Evolutionary conservation across 1,140 invertebrate species (phyloP).

Genomic region (Augochlora pura): DNA sequence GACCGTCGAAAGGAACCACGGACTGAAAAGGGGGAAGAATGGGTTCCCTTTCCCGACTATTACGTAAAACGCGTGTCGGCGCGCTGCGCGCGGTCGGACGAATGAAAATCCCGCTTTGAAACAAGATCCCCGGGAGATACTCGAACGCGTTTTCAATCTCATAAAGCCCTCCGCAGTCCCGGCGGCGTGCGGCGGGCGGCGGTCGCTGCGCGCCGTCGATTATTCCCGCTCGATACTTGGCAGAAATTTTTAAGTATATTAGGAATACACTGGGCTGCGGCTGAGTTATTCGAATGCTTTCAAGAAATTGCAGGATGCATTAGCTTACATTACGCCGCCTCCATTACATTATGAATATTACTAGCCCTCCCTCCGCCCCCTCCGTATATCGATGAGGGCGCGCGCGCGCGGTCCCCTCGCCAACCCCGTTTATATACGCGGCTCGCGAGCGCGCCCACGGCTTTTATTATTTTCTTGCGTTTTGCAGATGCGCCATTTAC

Average conservation of each 20-base stretch:
- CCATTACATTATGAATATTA: constrained; percentile 68
- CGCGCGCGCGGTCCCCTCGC: constrained; percentile 9
- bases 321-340: constrained; percentile 66
- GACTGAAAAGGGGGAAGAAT: not conserved
- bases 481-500: constrained; percentile 47
- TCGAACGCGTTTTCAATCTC: constrained; percentile 48
- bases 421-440: too few relatives aligned
- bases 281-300: constrained; percentile 67
- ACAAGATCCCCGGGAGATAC: constrained; percentile 31
- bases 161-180: too few relatives aligned
- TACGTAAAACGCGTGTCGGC: constrained; percentile 6
- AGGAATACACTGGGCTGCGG: constrained; percentile 60
- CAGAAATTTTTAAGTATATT: constrained; percentile 65
- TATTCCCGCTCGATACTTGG: constrained; percentile 49
- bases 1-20: not conserved
- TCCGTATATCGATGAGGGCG: constrained; percentile 59
- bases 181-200: too few relatives aligned
- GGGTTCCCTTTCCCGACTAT: not conserved
- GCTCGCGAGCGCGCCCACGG: not conserved
- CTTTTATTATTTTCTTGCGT: constrained; percentile 61
- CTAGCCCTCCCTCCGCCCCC: constrained; percentile 21
- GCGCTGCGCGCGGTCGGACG: not conserved
- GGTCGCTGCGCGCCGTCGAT: constrained; percentile 34
- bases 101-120: constrained; percentile 39
- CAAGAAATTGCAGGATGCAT: constrained; percentile 68